These are phyloP conservation scores for Gobio gobio DNA, from an alignment of 2,113 vertebrate species.

Conservation along the genomic window DNA sequence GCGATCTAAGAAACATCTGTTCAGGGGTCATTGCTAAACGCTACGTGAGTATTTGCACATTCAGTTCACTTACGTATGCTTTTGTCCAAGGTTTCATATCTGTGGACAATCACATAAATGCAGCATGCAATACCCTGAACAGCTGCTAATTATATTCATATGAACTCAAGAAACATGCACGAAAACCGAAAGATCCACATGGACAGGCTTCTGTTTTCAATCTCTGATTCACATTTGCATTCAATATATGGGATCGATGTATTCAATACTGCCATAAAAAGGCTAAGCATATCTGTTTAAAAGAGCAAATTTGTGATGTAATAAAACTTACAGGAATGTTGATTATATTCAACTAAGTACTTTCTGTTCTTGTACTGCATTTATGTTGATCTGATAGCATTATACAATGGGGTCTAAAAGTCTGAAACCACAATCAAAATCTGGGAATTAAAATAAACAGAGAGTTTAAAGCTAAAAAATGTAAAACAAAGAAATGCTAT, in stretches of 20 bases:
- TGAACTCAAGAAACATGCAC: slow-evolving; percentile 38
- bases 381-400: neutral
- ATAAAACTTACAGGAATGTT: slow-evolving; percentile 18
- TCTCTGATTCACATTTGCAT: slow-evolving; percentile 29
- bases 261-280: neutral
- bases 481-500: neutral
- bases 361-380: neutral
- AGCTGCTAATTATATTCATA: slow-evolving; percentile 62
- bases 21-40: slow-evolving; percentile 24
- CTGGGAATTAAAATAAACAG: neutral
- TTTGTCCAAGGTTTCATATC: slow-evolving; percentile 47
- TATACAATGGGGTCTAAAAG: neutral
- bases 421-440: neutral
- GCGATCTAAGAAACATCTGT: slow-evolving; percentile 52
- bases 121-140: slow-evolving; percentile 50
- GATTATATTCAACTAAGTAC: neutral
- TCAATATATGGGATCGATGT: neutral
- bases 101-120: slow-evolving; percentile 47
- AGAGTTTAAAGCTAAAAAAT: neutral
- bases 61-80: slow-evolving; percentile 47
- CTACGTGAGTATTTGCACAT: slow-evolving; percentile 49
- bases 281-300: neutral
- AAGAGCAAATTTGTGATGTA: neutral
- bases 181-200: slow-evolving; percentile 46
- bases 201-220: slow-evolving; percentile 50